These are phyloP conservation scores for Conus betulinus DNA, from an alignment of 1,140 invertebrate species.

Conservation along the genomic window DNA sequence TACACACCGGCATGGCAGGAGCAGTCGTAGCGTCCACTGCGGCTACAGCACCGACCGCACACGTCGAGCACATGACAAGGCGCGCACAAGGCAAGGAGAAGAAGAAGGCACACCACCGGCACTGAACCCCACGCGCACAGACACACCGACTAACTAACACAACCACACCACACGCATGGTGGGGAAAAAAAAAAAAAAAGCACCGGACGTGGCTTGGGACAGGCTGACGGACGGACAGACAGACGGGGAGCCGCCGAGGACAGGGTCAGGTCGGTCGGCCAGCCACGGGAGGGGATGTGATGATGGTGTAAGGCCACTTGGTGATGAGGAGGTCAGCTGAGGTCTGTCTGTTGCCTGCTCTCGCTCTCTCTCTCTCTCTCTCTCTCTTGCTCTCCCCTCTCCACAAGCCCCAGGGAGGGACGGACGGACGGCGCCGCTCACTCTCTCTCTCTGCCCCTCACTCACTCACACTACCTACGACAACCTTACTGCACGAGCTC, in stretches of 20 bases:
- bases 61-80: conserved; percentile 53
- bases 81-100: background rate
- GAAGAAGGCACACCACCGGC: background rate
- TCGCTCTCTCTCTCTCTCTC: conserved; percentile 27
- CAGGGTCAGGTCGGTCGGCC: no score
- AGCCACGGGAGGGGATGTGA: no score
- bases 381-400: conserved; percentile 39
- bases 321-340: background rate
- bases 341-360: background rate
- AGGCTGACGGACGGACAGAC: background rate
- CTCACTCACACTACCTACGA: no score
- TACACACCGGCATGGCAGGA: conserved; percentile 33
- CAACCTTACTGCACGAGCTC: no score
- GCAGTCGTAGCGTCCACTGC: conserved; percentile 10
- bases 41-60: conserved; percentile 56
- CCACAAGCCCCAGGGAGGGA: background rate
- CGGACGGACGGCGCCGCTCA: conserved; percentile 10
- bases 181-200: background rate
- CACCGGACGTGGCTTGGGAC: background rate
- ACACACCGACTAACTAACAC: background rate
- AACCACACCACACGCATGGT: background rate
- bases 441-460: no score
- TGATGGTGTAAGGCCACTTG: background rate
- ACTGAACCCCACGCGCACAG: background rate
- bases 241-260: background rate